Conservation (phyloP, 1,140 invertebrate species). For the Helicoverpa armigera region DNA sequence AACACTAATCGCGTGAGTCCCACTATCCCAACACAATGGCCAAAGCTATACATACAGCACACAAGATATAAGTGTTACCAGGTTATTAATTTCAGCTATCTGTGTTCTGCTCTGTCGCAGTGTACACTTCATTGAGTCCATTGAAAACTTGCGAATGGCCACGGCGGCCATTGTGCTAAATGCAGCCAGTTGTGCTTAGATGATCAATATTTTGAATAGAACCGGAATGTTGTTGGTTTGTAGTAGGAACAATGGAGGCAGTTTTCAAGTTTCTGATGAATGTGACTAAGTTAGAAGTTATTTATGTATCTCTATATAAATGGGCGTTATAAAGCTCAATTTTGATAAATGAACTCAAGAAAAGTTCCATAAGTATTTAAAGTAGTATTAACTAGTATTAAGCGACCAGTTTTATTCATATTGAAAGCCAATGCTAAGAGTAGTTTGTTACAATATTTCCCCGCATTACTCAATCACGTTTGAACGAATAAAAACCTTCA, state of each 20-base stretch:
- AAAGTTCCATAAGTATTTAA: too few species aligned
- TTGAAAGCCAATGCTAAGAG: background rate
- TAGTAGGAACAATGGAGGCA: background rate
- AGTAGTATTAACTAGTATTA: too few species aligned
- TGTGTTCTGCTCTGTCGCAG: constrained; percentile 33
- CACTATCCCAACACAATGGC: constrained; percentile 5
- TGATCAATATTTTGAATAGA: constrained; percentile 39
- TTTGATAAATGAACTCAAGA: background rate
- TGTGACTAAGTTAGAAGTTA: background rate
- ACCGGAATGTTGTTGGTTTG: constrained; percentile 14
- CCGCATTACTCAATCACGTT: background rate
- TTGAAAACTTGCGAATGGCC: constrained; percentile 32
- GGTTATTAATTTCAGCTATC: constrained; percentile 43
- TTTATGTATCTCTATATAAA: background rate
- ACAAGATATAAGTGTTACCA: constrained; percentile 3
- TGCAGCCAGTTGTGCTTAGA: constrained; percentile 37
- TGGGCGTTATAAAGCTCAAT: background rate
- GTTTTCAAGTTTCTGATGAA: constrained; percentile 8
- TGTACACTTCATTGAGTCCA: constrained; percentile 42
- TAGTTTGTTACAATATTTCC: background rate
- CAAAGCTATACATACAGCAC: background rate
- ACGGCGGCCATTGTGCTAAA: constrained; percentile 37
- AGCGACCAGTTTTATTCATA: background rate
- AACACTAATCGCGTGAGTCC: constrained; percentile 19
- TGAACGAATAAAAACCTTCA: background rate